These are phyloP conservation scores for Cephus pygmeus DNA, from an alignment of 2,888 invertebrate genomes.

Conservation along the genomic window DNA sequence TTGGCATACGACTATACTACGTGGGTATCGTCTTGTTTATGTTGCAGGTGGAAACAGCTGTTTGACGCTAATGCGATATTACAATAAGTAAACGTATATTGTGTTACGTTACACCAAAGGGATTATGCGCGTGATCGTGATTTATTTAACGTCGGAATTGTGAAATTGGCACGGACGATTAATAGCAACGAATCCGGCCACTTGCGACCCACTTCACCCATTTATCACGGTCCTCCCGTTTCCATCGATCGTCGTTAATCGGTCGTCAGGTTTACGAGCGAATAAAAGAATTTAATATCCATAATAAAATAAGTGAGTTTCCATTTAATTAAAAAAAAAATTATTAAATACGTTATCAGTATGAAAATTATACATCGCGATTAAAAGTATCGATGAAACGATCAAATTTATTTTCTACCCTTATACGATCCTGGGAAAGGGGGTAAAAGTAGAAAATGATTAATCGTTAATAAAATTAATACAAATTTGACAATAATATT, in stretches of 20 bases:
- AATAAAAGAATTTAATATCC: neutral
- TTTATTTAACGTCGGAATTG: conserved; percentile 7
- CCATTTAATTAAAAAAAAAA: neutral
- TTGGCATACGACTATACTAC: neutral
- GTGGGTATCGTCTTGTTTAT: conserved; percentile 4
- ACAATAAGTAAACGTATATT: neutral
- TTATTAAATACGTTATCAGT: no score
- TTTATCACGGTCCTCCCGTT: neutral
- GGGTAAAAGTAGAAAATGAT: no score
- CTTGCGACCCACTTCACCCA: neutral
- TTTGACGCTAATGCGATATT: neutral
- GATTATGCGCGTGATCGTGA: conserved; percentile 2
- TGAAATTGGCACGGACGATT: conserved; percentile 6
- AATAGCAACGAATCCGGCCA: neutral
- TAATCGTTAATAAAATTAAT: no score
- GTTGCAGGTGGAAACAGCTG: conserved; percentile 2
- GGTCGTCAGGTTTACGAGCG: neutral
- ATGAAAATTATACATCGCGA: no score
- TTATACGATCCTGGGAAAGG: no score
- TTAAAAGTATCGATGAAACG: no score
- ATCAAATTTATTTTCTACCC: no score
- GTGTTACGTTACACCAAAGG: neutral
- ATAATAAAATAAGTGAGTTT: neutral
- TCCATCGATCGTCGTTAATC: neutral
- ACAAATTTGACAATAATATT: no score